Percentiles rank a stretch among this genome's conserved stretches.
phyloP scores from a whole-genome alignment of 2,888 invertebrate genomes.

The Urechis unicinctus region DNA sequence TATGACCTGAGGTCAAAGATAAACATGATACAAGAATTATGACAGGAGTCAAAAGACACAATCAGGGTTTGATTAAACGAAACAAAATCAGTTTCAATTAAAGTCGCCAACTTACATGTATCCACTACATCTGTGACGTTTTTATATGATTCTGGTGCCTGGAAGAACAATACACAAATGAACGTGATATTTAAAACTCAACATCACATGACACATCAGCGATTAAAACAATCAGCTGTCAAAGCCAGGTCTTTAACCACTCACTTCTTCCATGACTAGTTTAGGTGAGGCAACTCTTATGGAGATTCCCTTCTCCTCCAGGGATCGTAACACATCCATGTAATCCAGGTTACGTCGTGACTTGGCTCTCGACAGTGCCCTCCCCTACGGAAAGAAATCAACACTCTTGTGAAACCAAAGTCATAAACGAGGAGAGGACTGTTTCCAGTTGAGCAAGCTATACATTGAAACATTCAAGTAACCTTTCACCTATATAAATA shows the following conservation, averaged over 20 bases:
- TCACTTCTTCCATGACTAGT: constrained; percentile 91
- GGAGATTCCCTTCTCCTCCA: constrained; percentile 79
- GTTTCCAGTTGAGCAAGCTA: no score
- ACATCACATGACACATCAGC: no score
- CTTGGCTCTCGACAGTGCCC: constrained; percentile 93
- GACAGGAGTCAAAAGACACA: neutral
- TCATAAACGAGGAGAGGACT: no score
- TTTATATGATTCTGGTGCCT: constrained; percentile 96
- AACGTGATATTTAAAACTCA: no score
- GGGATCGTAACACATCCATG: constrained; percentile 75
- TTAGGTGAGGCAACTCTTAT: constrained; percentile 98
- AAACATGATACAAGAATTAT: neutral
- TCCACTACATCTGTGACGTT: constrained; percentile 99
- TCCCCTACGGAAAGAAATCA: constrained; percentile 61
- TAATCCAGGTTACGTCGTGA: constrained; percentile 93
- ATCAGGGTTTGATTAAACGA: no score
- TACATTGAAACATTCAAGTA: neutral
- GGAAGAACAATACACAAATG: constrained; percentile 9
- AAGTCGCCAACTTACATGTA: constrained; percentile 78
- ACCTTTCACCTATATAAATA: neutral
- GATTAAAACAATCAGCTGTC: no score
- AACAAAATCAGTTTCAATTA: no score
- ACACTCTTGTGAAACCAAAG: neutral
- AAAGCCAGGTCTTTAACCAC: constrained; percentile 1
- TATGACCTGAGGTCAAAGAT: constrained; percentile 57